Evolutionary conservation across 2,797 vertebrate genomes (phyloP).

Genomic region (Momotus momota): DNA sequence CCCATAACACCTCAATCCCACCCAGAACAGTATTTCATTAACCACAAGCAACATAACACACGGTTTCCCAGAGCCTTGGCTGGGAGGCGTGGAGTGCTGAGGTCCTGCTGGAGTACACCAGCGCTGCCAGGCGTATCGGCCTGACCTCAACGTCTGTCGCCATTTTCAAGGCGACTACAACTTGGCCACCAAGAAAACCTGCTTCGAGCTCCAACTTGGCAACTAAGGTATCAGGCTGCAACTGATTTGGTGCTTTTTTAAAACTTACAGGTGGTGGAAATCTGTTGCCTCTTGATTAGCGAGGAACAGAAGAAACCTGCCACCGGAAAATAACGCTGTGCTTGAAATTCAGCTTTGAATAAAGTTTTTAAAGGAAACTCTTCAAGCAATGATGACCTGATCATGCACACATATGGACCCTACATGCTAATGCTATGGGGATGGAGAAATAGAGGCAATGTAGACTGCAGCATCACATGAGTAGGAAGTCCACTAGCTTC

Average conservation of each 20-base stretch:
- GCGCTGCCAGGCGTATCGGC: not conserved
- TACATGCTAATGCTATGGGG: fast-evolving
- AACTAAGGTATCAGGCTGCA: slow-evolving; percentile 74
- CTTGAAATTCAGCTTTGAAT: not conserved
- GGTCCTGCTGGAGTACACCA: not conserved
- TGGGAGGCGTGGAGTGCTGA: not conserved
- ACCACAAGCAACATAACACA: not conserved
- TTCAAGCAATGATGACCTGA: not conserved
- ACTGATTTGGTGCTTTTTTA: slow-evolving; percentile 76
- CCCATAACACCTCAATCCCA: not conserved
- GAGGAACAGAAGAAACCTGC: slow-evolving; percentile 70
- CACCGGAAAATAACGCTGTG: slow-evolving; percentile 17
- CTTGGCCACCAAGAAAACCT: slow-evolving; percentile 75
- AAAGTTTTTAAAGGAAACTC: not conserved
- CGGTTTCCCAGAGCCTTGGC: not conserved
- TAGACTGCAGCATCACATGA: not conserved
- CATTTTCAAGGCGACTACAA: slow-evolving; percentile 74
- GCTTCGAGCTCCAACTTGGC: slow-evolving; percentile 80
- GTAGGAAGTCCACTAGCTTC: not conserved
- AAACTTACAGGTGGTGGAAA: slow-evolving; percentile 72
- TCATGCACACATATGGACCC: fast-evolving
- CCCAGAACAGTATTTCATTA: not conserved
- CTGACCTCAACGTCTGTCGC: slow-evolving; percentile 73
- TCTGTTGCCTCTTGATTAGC: slow-evolving; percentile 73
- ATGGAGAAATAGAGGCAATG: not conserved